Base-by-base conservation (phyloP, 2,888 invertebrate species). In the Vesta saturnalis region DNA sequence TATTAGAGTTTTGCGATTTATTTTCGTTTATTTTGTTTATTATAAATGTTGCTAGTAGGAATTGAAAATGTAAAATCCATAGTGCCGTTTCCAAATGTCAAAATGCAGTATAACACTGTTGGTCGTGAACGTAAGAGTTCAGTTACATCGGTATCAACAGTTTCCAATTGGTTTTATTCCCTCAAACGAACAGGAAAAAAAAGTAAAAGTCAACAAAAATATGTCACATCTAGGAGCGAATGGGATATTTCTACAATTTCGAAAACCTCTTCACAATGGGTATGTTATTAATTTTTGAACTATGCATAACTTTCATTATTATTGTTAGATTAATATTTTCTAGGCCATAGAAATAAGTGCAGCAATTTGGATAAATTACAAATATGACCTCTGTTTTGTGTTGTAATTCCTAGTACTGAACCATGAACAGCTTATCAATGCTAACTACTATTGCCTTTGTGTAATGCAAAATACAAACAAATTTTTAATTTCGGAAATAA, bases 81-180 rank as follows among this genome's bases (percentile, higher is more conserved):
- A 64, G 69, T 69, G 64, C 57, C 55, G 60, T 64, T 18, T 61
- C 60, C 69, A 69, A 64, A 69, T 69, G 69, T 69, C 69, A 76
- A 71, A 71, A 81, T 81, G 81, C 81, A 81, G 74, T 81, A 79
- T 68, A 80, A 78, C 64, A 80, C 79, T 49, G 70, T 80, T 55
- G 79, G 79, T 43, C 76, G 89, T 75, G 89, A 90, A 81, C 88
- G 90, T 76, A 89, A 90, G 73, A 89, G 90, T 77, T 90, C 90
- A 75, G 90, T 92, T 71, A 89, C 90, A 74, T 69, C 70, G 71
- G 75, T 61, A 57, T 57, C 39, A 64, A 73, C 75, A 67, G 80
- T 92, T 70, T 89, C 91, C 75, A 92, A 91, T 83, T 94, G 94
- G 94, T 94, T 94, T 84, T 92, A 91, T 73, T 94, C 94, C 72